phyloP scores from a whole-genome alignment of 53 echinoderm and acorn worm species.

The Hippasteria phrygiana region DNA sequence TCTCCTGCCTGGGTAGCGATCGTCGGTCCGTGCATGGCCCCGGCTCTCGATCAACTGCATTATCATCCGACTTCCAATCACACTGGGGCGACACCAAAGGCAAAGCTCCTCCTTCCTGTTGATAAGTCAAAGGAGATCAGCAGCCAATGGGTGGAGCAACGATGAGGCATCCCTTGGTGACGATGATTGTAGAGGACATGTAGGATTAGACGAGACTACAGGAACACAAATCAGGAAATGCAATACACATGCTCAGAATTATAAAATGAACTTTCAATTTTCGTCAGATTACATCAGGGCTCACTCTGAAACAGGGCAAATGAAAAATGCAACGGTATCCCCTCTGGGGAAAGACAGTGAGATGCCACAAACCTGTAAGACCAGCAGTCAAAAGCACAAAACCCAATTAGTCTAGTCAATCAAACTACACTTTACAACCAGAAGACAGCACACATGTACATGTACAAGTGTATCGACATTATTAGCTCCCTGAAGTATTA shows the following conservation, averaged over 20 bases:
- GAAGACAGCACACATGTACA: no score
- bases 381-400: no score
- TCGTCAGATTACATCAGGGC: slow-evolving; percentile 1
- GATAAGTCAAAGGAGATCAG: slow-evolving; percentile 58
- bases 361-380: background rate
- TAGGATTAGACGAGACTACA: slow-evolving; percentile 46
- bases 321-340: background rate
- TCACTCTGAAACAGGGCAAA: background rate
- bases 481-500: no score
- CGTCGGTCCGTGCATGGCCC: slow-evolving; percentile 49
- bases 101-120: slow-evolving; percentile 62
- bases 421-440: no score
- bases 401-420: no score
- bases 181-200: slow-evolving; percentile 47
- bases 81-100: slow-evolving; percentile 44
- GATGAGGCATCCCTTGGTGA: slow-evolving; percentile 57
- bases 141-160: slow-evolving; percentile 38
- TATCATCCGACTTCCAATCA: slow-evolving; percentile 58
- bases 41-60: slow-evolving; percentile 46
- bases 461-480: no score
- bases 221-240: slow-evolving; percentile 63
- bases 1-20: slow-evolving; percentile 56
- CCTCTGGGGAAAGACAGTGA: background rate
- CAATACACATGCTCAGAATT: slow-evolving; percentile 48
- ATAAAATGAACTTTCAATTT: slow-evolving; percentile 20